These are phyloP conservation scores for Ptilonorhynchus violaceus DNA, from an alignment of 2,113 vertebrate genomes.

Conservation along the genomic window DNA sequence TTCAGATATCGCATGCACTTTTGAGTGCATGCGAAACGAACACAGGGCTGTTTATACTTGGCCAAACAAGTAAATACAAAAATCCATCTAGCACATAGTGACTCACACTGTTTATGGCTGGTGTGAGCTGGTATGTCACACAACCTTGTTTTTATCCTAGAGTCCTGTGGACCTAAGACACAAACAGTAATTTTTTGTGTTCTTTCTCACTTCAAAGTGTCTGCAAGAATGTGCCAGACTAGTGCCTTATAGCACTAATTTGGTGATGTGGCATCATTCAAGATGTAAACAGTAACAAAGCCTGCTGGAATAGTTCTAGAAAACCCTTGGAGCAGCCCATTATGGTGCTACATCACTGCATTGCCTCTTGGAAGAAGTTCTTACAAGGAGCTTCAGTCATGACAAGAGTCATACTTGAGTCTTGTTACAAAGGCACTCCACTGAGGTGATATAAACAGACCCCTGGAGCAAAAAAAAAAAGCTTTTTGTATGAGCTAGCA, in stretches of 20 bases:
- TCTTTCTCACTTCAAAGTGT: neutral
- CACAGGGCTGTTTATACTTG: neutral
- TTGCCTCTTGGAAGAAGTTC: neutral
- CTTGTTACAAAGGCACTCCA: neutral
- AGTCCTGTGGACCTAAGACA: neutral
- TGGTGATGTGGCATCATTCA: neutral
- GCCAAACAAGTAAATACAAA: neutral
- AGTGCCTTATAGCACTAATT: neutral
- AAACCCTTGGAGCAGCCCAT: neutral
- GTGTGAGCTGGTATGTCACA: neutral
- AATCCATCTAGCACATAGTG: accelerated
- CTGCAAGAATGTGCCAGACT: neutral
- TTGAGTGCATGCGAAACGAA: neutral
- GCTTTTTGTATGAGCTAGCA: neutral
- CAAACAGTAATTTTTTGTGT: neutral
- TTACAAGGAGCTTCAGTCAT: neutral
- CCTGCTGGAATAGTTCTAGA: neutral
- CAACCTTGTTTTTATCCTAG: neutral
- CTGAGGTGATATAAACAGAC: neutral
- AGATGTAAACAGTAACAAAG: neutral
- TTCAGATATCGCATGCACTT: neutral
- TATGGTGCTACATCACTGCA: neutral
- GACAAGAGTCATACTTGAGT: neutral
- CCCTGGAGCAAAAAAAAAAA: neutral
- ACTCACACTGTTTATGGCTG: neutral